Percentiles rank a stretch among this genome's conserved stretches.
phyloP scores from a whole-genome alignment of 2,888 invertebrate genomes.

The Antheraea assamensis region DNA sequence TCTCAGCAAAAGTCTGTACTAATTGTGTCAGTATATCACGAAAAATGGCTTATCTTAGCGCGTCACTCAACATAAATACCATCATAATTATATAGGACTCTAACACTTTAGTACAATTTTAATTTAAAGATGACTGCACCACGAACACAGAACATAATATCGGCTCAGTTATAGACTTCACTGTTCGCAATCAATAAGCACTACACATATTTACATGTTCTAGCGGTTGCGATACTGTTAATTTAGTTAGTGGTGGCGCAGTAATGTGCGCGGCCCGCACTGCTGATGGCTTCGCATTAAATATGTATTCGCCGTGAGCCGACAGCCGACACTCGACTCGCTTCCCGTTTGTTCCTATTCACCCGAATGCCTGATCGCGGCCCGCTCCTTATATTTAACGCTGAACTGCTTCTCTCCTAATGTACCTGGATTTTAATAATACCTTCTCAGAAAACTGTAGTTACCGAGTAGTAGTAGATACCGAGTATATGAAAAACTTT shows the following conservation, averaged over 20 bases:
- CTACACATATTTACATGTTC: not conserved
- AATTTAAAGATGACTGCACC: too few relatives aligned
- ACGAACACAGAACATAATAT: too few relatives aligned
- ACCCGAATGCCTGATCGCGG: not conserved
- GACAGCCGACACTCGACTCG: slow-evolving; percentile 23
- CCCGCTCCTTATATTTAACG: slow-evolving; percentile 6
- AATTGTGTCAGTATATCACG: too few relatives aligned
- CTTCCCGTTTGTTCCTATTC: slow-evolving; percentile 24
- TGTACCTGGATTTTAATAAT: slow-evolving; percentile 2
- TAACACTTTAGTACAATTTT: too few relatives aligned
- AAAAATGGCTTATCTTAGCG: not conserved
- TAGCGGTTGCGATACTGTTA: not conserved
- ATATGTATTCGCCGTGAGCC: slow-evolving; percentile 34
- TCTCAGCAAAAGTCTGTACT: too few relatives aligned
- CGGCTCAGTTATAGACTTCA: too few relatives aligned
- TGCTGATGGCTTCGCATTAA: slow-evolving; percentile 32
- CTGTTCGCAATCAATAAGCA: not conserved
- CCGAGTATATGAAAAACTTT: not conserved
- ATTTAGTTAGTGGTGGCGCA: slow-evolving; percentile 2
- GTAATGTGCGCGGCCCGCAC: slow-evolving; percentile 21
- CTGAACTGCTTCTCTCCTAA: not conserved
- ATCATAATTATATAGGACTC: too few relatives aligned
- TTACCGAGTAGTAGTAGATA: too few relatives aligned
- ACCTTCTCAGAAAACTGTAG: not conserved
- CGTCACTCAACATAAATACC: too few relatives aligned